Evolutionary conservation across 2,888 invertebrate genomes (phyloP), one percentile per base, ranked within the genome.

Genomic region (Cheilosia pagana): DNA sequence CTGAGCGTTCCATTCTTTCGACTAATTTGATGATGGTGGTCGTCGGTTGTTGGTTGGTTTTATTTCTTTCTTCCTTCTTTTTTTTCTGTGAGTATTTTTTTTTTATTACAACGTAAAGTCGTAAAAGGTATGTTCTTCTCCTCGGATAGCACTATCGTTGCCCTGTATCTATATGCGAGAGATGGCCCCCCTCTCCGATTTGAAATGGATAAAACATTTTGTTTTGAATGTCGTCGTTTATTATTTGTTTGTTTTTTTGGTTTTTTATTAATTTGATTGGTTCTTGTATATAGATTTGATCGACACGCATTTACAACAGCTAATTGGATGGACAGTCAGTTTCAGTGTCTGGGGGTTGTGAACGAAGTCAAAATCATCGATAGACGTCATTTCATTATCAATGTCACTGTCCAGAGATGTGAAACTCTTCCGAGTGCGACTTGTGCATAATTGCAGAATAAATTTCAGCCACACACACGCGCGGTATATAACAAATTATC

Each of bases 21-120:
- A 4, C 39, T 25, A 41, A 65, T 81, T 75, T 63, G 55, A 65
- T 81, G 76, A 76, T 76, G 68, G 57, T 78, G 78, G 78, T 78
- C 50, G 70, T 43, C 45, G 71, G 59, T 50, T 45, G 53, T 12
- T 60, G 63, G 81, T 65, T 67, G 65, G 53, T 82, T 82, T 82
- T 76, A 77, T 77, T 77, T 45, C 23, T 45, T 71, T 65, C 65
- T 74, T 68, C 55, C 48, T 57, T 41, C 16, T 65, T 43, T 53
- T 68, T 59, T 55, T 50, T 31, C n/a, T 50, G 3, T 41, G 39
- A 12, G 12, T 2, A 16, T 3, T 45, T 19, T 19, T 41, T 50
- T 75, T 81, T 28, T 70, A 63, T 25, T 28, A 53, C 65, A 55
- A 59, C 55, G 39, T 67, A 68, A 72, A 74, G 67, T 83, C 82